Base-by-base conservation (phyloP, 2,888 invertebrate genomes). In the Prosopocoilus inquinatus region DNA sequence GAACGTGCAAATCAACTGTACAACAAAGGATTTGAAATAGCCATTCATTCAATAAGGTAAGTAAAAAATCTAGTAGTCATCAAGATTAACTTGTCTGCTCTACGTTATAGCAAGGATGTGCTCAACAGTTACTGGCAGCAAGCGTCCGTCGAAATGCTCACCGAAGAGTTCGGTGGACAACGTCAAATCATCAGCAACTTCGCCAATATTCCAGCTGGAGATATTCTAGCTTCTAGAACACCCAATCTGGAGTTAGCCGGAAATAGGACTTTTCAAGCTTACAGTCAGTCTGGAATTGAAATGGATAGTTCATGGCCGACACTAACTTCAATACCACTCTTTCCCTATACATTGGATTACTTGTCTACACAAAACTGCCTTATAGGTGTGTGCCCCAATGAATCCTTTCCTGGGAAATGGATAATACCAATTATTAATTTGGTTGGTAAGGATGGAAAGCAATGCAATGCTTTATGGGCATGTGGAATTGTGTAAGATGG, bases 261-360 rank as follows among this genome's bases (percentile, higher is more conserved):
- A 7, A 80, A 89, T 66, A 66, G 70, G 3, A 82, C 82, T 53
- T 86, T 84, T 71, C 69, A 79, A 55, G 82, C 85, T 54, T 80
- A 87, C 68, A 62, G 72, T 0, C 75, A 80, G 9, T 68, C 75
- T 15, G 79, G 75, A 1, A 74, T 87, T 2, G 55, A 67, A 1
- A 89, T 87, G 68, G 89, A 89, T 66, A 80, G 80, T 53, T 82
- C 85, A 2, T 83, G 87, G 84, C 80, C 84, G 0, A 82, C 85
- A 0, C 71, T 74, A 13, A 62, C 62, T 0, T 61, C 77, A 50
- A 80, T 80, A 28, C 81, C 80, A 12, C 69, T 85, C 1, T 89
- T 85, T 83, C 89, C 89, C 0, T 89, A 88, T 71, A 88, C 87
- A 1, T 70, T 88, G 51, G 84, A 89, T 66, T 85, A 82, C 62